A percentile compares a stretch with the other conserved stretches of the same genome.
Evolutionary conservation across 1,140 invertebrate species (phyloP).

Genomic region (Anastrepha obliqua): DNA sequence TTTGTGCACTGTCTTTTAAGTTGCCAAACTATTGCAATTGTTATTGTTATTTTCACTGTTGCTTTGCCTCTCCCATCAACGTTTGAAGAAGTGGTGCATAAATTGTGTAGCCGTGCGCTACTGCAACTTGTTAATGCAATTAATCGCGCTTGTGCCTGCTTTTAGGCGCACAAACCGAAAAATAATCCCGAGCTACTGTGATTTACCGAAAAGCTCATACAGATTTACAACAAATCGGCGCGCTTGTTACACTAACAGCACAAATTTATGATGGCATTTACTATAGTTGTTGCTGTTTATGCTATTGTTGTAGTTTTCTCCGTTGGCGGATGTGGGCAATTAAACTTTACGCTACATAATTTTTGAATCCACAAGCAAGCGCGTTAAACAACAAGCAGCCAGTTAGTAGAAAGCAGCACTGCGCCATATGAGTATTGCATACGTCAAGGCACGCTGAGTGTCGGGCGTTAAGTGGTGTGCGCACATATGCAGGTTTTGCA

Average conservation of each 20-base stretch:
- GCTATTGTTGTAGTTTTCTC: not conserved
- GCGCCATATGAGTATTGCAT: not conserved
- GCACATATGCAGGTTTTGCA: not conserved
- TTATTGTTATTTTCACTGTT: conserved; percentile 31
- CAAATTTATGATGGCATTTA: not conserved
- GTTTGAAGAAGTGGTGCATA: not conserved
- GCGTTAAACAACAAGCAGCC: not conserved
- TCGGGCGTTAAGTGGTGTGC: not conserved
- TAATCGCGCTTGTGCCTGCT: conserved; percentile 22
- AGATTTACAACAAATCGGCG: conserved; percentile 34
- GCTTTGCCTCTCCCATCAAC: not conserved
- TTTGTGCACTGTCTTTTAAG: not conserved
- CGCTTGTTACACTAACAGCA: conserved; percentile 19
- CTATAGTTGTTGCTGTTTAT: conserved; percentile 11
- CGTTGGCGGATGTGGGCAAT: conserved; percentile 13
- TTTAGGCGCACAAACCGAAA: conserved; percentile 5
- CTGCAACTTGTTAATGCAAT: not conserved
- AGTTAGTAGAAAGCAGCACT: not conserved
- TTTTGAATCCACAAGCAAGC: not conserved
- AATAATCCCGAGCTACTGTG: not conserved
- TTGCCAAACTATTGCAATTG: not conserved
- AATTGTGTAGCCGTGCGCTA: not conserved
- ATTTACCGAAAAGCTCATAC: conserved; percentile 8
- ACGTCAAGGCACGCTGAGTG: not conserved
- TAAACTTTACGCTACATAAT: conserved; percentile 47